These are phyloP conservation scores for Actias luna DNA, from an alignment of 2,888 invertebrate species.

Conservation along the genomic window DNA sequence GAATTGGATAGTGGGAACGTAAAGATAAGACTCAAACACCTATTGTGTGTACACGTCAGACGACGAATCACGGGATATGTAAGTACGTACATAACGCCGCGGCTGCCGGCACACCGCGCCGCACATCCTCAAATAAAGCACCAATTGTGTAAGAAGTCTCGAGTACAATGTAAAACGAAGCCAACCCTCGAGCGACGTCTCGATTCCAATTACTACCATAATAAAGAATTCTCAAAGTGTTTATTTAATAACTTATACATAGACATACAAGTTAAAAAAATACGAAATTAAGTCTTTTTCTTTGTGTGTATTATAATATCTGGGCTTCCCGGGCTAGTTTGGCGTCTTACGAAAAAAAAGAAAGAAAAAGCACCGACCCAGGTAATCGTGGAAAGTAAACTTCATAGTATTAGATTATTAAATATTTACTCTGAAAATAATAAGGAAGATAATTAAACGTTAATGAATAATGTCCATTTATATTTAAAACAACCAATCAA, in stretches of 20 bases:
- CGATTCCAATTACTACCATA: background rate
- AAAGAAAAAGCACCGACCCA: no score
- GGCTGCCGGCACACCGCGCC: background rate
- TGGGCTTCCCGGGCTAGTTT: no score
- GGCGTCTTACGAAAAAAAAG: no score
- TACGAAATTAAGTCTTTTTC: background rate
- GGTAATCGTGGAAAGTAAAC: no score
- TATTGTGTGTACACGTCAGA: slow-evolving; percentile 62
- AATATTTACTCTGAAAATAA: no score
- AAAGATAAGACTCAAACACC: slow-evolving; percentile 62
- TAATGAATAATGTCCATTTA: no score
- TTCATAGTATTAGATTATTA: no score
- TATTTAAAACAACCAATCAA: no score
- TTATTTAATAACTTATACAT: background rate
- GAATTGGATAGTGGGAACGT: slow-evolving; percentile 68
- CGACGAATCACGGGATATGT: slow-evolving; percentile 13
- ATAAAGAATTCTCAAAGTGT: background rate
- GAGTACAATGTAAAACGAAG: background rate
- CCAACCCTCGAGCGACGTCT: background rate
- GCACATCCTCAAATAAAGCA: slow-evolving; percentile 2
- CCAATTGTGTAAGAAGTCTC: background rate
- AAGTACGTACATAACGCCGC: slow-evolving; percentile 5
- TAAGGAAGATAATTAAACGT: no score
- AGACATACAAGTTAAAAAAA: background rate
- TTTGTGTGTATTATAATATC: no score